Evolutionary conservation across 2,113 vertebrate species (phyloP), one percentile per base, ranked within the genome.

Genomic region (Oreochromis niloticus): DNA sequence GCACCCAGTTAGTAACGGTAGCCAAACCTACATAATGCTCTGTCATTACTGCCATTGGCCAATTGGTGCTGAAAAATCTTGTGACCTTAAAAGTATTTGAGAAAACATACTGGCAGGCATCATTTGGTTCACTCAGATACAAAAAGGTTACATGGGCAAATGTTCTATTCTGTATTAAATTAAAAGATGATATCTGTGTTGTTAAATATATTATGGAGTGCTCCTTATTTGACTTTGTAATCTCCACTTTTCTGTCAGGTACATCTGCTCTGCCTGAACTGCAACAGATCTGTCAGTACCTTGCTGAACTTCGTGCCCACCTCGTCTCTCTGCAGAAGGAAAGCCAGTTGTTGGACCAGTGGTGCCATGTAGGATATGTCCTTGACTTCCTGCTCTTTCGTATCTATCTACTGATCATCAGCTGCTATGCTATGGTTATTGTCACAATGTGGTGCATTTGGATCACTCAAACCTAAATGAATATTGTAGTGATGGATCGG

Each of bases 381-480:
- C 95, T 97, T 1, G 97, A 97, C 93, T 97, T 94, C 90, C 93
- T 97, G 78, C 96, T 97, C 5, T 97, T 97, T 90, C 95, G 96
- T 55, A 93, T 96, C 82, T 97, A 97, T 86, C 92, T 97, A 84
- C 86, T 97, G 63, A 94, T 97, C 68, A 97, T 59, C 90, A 92
- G 92, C 39, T 96, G 94, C 59, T 97, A 97, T 3, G 96, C 96
- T 4, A 24, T 97, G 50, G 96, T 97, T 83, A 97, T 97, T 82
- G 97, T 96, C 91, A 93, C 87, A 86, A 97, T 97, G 96, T 97
- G 97, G 97, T 97, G 97, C 88, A 81, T 97, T 91, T 97, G 97
- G 97, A 97, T 96, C 83, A 94, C 71, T 63, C 95, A 95, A 82
- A 24, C 73, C 43, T 96, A 71, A 81, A 2, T 14, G 43, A 4